Evolutionary conservation across 2,113 vertebrate genomes (phyloP), one percentile per base, ranked within the genome.

Genomic region (Collichthys lucidus): DNA sequence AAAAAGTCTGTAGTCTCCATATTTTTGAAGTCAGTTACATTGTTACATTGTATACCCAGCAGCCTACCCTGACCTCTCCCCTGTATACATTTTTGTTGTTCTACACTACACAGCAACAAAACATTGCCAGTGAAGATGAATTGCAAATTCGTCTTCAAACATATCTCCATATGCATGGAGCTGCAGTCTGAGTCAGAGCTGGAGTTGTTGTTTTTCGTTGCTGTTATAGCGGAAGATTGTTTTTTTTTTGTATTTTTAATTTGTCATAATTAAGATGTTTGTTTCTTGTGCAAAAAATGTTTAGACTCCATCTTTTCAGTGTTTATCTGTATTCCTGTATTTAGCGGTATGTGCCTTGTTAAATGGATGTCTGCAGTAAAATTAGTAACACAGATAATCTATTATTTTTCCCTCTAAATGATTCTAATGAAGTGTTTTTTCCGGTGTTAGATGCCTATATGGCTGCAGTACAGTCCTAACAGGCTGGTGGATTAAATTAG

Each of bases 401-500:
- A 35, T 66, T 0, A 64, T 40, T 35, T 80, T 50, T 50, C 17
- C 22, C 31, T 50, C 35, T 56, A 24, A 50, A 31, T 71, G 47
- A 56, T 22, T 63, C 17, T 16, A 49, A 35, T 64, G 3, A 76
- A 44, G 22, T 50, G 20, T 73, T 59, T 40, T 67, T 67, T 3
- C 31, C 44, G 11, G 22, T 35, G 26, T 35, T 56, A n/a, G 42
- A 12, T 50, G 42, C 15, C 47, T 44, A 22, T 12, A 12, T 44
- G 26, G 50, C 70, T 53, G 42, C 57, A 49, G 40, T 10, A 17
- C 4, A 52, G 60, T 72, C 29, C 40, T 10, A 14, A 26, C 52
- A 67, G 49, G 53, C 47, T 26, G 35, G 11, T 68, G 56, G 62
- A 63, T 73, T 61, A 40, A 62, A 61, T 47, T 55, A 8, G 12